These are phyloP conservation scores for Falco cherrug DNA, from an alignment of 2,797 vertebrate genomes.

Conservation along the genomic window DNA sequence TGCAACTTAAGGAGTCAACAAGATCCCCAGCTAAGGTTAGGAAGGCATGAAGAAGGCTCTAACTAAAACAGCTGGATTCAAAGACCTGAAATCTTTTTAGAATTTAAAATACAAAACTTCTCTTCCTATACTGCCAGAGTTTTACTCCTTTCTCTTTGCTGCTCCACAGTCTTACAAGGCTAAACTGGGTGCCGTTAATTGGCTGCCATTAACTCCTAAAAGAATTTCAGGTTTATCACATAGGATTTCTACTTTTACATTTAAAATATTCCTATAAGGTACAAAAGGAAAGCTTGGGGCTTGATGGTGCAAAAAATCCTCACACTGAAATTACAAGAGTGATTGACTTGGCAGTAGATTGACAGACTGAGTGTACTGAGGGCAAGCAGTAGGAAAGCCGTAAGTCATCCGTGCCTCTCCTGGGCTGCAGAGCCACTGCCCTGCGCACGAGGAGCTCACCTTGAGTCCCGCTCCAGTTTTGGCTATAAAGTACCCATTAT, in stretches of 20 bases:
- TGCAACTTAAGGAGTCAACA: not conserved
- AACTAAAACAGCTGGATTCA: not conserved
- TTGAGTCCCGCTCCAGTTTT: not conserved
- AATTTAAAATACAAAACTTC: not conserved
- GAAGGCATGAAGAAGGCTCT: not conserved
- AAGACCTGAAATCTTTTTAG: not conserved
- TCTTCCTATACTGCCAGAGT: not conserved
- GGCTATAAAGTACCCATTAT: not conserved
- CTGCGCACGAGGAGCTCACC: not conserved
- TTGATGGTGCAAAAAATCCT: not conserved
- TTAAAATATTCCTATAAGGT: not conserved
- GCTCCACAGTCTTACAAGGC: not conserved
- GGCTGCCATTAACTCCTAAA: not conserved
- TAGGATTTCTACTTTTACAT: not conserved
- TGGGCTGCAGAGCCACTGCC: not conserved
- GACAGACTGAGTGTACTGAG: not conserved
- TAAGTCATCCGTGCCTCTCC: fast-evolving
- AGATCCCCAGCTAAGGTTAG: not conserved
- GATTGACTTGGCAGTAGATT: not conserved
- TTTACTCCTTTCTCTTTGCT: not conserved
- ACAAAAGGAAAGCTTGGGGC: not conserved
- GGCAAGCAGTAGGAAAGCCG: not conserved
- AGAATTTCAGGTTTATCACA: not conserved
- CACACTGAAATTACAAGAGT: not conserved
- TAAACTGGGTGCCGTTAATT: not conserved